These are phyloP conservation scores for Lineus longissimus DNA, from an alignment of 1,140 invertebrate species.

Conservation along the genomic window DNA sequence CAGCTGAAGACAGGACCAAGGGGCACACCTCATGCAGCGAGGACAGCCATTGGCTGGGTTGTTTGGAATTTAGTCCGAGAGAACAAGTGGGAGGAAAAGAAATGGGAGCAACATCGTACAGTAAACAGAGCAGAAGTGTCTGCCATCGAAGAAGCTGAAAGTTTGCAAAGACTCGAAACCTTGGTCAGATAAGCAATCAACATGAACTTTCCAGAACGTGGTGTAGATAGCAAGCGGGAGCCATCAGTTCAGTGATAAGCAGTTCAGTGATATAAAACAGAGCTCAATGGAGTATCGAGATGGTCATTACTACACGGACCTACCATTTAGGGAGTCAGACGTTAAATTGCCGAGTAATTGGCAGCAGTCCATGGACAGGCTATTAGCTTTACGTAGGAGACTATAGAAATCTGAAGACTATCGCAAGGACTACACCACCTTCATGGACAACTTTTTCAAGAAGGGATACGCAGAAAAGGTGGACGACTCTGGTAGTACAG, in stretches of 20 bases:
- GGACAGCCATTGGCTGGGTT: background rate
- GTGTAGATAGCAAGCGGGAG: background rate
- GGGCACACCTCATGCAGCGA: background rate
- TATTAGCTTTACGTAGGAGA: background rate
- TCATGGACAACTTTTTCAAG: constrained; percentile 4
- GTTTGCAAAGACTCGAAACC: background rate
- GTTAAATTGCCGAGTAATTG: background rate
- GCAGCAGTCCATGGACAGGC: background rate
- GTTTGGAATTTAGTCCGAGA: too few relatives aligned
- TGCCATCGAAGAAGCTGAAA: background rate
- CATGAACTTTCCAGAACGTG: background rate
- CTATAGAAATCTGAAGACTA: background rate
- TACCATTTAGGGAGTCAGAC: background rate
- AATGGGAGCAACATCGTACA: background rate
- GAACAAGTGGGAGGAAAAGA: background rate
- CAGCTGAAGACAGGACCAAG: background rate
- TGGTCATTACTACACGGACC: background rate
- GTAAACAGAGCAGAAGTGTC: background rate
- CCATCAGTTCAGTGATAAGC: background rate
- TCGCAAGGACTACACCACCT: constrained; percentile 1
- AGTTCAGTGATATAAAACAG: background rate
- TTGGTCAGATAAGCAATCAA: background rate
- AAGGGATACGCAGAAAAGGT: constrained; percentile 7
- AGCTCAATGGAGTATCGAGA: background rate
- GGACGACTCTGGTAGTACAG: background rate